Base-by-base conservation (phyloP, 1,140 invertebrate genomes). In the Drosophila navojoa region DNA sequence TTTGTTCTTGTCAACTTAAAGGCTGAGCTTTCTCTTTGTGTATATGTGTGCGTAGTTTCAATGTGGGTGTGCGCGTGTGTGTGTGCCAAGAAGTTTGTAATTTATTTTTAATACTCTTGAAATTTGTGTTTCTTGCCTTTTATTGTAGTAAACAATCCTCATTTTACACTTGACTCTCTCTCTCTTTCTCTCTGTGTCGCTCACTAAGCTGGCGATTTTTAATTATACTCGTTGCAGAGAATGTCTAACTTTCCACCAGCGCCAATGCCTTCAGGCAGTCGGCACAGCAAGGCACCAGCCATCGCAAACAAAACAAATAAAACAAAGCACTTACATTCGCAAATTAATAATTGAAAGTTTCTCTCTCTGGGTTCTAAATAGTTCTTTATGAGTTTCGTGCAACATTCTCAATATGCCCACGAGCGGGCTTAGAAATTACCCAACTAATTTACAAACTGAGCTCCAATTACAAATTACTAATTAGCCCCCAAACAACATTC, bases 321-420 rank as follows among this genome's bases (percentile, higher is more conserved):
- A 10, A 49, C 62, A 35, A 68, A 42, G 35, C 47, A 29, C 44
- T 71, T 32, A 64, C 19, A 15, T 44, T 42, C 52, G 35, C 50
- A 63, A 44, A 55, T 63, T 22, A 55, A 49, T 63, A 63, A 70
- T 40, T 70, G 35, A 70, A 64, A 71, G 52, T 71, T 55, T 55
- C 27, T 35, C 42, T 3, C 42, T 3, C 47, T 45, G 9, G 25
- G 27, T 4, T 16, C n/a, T 53, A 32, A 32, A 38, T 35, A 29
- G 32, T 16, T 55, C 38, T 35, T 42, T 55, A 57, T 40, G 29
- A 27, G 53, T 49, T 15, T 10, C 15, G 29, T 13, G 9, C 42
- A 59, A 45, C 54, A 11, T 64, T n/a, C 9, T 35, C 16, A 58
- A 38, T 11, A 38, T 58, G 38, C 55, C 55, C 45, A 19, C 10